Evolutionary conservation across 2,113 vertebrate species (phyloP).

Genomic region (Nycticorax nycticorax): DNA sequence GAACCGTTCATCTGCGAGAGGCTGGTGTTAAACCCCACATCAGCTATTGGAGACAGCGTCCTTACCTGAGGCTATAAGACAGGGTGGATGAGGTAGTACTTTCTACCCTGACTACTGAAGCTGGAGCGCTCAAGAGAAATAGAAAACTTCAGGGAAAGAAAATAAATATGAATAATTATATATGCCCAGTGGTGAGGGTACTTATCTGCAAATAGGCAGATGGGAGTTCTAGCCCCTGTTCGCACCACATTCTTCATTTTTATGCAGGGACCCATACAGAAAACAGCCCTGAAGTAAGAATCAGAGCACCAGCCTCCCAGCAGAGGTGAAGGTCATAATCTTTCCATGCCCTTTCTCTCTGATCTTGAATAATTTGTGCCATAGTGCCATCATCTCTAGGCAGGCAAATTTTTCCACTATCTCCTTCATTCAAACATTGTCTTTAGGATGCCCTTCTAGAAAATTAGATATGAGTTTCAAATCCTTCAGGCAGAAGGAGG

Average conservation of each 20-base stretch:
- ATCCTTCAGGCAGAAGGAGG: not conserved
- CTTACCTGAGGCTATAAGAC: not conserved
- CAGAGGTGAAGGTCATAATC: not conserved
- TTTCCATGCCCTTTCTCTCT: not conserved
- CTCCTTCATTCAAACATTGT: not conserved
- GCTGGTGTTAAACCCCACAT: not conserved
- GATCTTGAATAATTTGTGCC: not conserved
- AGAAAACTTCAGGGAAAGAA: not conserved
- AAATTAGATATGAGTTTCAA: not conserved
- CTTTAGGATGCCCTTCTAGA: not conserved
- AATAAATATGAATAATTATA: not conserved
- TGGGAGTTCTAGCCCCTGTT: not conserved
- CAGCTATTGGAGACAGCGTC: not conserved
- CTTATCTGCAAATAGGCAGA: not conserved
- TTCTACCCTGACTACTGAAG: not conserved
- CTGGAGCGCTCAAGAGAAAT: not conserved
- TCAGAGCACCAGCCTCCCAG: not conserved
- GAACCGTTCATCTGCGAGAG: not conserved
- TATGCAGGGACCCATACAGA: not conserved
- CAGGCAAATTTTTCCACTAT: not conserved
- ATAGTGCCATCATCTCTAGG: not conserved
- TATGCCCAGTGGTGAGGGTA: not conserved
- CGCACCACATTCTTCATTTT: not conserved
- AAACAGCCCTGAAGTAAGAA: not conserved
- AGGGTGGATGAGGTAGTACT: not conserved